Evolutionary conservation across 1,140 invertebrate genomes (phyloP).

Genomic region (Anastrepha obliqua): DNA sequence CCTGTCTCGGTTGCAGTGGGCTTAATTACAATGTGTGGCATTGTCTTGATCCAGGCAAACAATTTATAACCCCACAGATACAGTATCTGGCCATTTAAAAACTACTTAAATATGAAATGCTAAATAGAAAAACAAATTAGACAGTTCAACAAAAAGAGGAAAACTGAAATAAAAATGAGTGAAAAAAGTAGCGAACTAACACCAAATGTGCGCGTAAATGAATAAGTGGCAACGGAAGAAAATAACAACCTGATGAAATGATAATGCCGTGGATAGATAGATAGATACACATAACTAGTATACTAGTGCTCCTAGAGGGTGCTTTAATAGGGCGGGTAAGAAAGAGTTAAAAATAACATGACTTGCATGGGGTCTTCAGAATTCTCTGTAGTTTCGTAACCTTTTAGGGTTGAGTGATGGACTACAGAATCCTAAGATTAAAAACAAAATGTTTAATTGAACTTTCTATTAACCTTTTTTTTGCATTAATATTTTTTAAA

Average conservation of each 20-base stretch:
- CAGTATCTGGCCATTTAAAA: conserved; percentile 44
- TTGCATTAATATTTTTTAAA: too few species aligned
- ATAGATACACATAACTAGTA: not conserved
- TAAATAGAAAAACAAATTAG: not conserved
- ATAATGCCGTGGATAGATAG: not conserved
- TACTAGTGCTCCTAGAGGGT: too few species aligned
- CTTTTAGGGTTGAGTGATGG: too few species aligned
- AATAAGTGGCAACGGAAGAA: conserved; percentile 47
- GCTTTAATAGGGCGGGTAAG: too few species aligned
- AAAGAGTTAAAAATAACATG: too few species aligned
- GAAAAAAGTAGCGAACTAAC: not conserved
- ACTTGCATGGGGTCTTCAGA: too few species aligned
- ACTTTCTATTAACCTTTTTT: too few species aligned
- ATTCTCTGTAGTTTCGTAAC: too few species aligned
- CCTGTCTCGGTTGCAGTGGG: conserved; percentile 10
- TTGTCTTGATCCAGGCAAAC: conserved; percentile 27
- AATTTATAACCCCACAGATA: conserved; percentile 44
- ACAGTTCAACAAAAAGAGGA: not conserved
- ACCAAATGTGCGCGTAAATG: conserved; percentile 43
- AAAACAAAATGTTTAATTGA: too few species aligned
- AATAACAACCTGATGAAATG: conserved; percentile 44
- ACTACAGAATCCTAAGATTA: too few species aligned
- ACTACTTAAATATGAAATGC: conserved; percentile 46
- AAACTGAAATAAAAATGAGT: not conserved
- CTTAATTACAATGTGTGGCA: conserved; percentile 48